phyloP scores from a whole-genome alignment of 2,888 invertebrate genomes.

The Drosophila bunnanda region DNA sequence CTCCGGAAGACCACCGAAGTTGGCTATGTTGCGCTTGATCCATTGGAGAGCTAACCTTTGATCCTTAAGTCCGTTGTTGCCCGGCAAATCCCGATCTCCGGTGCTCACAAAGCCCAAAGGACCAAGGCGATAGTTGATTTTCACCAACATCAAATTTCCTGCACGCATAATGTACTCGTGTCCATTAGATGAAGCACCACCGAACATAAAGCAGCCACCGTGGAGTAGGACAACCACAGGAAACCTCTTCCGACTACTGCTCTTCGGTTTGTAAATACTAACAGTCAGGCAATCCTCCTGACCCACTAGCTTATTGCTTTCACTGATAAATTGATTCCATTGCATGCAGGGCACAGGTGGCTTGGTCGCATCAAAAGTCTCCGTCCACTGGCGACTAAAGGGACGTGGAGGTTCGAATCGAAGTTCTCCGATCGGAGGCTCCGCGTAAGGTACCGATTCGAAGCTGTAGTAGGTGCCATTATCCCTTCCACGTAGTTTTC shows the following conservation, averaged over 20 bases:
- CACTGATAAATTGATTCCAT: slow-evolving; percentile 85
- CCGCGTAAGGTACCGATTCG: slow-evolving; percentile 88
- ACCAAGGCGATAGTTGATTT: slow-evolving; percentile 90
- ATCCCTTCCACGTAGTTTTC: slow-evolving; percentile 73
- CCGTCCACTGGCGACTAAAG: slow-evolving; percentile 64
- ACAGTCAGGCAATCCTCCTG: slow-evolving; percentile 89
- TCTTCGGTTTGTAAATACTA: slow-evolving; percentile 87
- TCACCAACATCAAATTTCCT: slow-evolving; percentile 88
- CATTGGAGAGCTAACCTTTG: slow-evolving; percentile 60
- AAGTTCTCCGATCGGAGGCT: slow-evolving; percentile 87
- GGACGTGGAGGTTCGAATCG: slow-evolving; percentile 86
- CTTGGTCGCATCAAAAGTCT: slow-evolving; percentile 86
- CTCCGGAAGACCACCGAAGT: slow-evolving; percentile 85
- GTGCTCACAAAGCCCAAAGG: slow-evolving; percentile 91
- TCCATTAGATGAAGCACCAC: slow-evolving; percentile 85
- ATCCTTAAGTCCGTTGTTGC: slow-evolving; percentile 60
- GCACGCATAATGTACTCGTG: slow-evolving; percentile 87
- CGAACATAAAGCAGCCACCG: slow-evolving; percentile 90
- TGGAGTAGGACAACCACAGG: slow-evolving; percentile 89
- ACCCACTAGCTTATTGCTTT: slow-evolving; percentile 84
- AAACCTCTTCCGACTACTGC: slow-evolving; percentile 67
- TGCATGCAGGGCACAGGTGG: slow-evolving; percentile 88
- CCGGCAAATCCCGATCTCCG: slow-evolving; percentile 88
- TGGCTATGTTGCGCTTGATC: slow-evolving; percentile 76
- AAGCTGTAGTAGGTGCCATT: slow-evolving; percentile 86